These are phyloP conservation scores for Aphelinus certus DNA, from an alignment of 1,140 invertebrate genomes.

Conservation along the genomic window DNA sequence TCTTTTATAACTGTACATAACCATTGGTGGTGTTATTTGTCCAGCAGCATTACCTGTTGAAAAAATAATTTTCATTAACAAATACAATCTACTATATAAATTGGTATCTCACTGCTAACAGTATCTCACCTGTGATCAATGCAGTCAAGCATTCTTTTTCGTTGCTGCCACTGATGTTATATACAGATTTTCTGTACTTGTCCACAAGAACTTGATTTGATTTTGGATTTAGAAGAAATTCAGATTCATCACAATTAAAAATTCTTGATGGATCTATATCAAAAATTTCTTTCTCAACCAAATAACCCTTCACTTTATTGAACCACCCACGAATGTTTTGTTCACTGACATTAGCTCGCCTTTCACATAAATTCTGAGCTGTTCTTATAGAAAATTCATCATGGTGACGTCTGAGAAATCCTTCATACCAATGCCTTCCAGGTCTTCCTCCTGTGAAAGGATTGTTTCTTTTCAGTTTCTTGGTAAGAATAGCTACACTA, in stretches of 20 bases:
- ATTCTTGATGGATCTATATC: constrained; percentile 45
- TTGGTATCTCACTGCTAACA: too few species aligned
- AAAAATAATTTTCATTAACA: neutral
- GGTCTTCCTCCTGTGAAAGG: constrained; percentile 50
- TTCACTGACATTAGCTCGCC: constrained; percentile 46
- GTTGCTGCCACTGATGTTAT: constrained; percentile 46
- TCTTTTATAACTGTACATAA: constrained; percentile 52
- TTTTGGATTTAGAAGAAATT: constrained; percentile 20
- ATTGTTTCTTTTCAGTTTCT: constrained; percentile 44
- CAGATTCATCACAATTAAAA: constrained; percentile 56
- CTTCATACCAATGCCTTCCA: constrained; percentile 46
- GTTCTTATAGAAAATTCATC: constrained; percentile 44
- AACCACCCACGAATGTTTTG: constrained; percentile 44
- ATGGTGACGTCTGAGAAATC: constrained; percentile 51
- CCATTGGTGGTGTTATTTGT: constrained; percentile 48
- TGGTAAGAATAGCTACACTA: constrained; percentile 51
- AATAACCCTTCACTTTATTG: constrained; percentile 43
- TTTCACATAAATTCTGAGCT: constrained; percentile 48
- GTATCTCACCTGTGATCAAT: constrained; percentile 43
- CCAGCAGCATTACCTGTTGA: constrained; percentile 46
- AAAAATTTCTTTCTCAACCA: constrained; percentile 33
- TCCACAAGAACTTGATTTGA: constrained; percentile 45
- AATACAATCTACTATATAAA: neutral
- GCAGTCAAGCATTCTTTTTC: constrained; percentile 50
- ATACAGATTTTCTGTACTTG: constrained; percentile 52